phyloP scores from a whole-genome alignment of 1,140 invertebrate genomes.

The Geopemphigus sp. region DNA sequence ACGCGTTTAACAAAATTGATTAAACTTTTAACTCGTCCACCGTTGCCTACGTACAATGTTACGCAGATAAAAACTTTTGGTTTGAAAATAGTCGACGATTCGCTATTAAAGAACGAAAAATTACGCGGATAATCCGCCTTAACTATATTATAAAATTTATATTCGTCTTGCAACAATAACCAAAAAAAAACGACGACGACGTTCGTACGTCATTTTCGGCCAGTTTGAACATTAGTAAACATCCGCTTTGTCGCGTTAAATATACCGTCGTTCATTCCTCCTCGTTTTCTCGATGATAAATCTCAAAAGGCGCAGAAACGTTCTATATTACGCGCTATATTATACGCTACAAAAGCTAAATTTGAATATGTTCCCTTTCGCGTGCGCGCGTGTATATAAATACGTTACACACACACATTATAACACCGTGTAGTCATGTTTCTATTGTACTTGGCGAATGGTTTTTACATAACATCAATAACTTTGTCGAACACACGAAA shows the following conservation, averaged over 20 bases:
- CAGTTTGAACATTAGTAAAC: neutral
- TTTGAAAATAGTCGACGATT: no score
- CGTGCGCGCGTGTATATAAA: no score
- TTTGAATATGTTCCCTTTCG: slow-evolving; percentile 2
- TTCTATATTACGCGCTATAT: no score
- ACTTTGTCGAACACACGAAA: slow-evolving; percentile 7
- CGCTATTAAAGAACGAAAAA: no score
- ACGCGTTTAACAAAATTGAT: no score
- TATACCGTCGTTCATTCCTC: neutral
- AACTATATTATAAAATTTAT: no score
- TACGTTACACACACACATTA: neutral
- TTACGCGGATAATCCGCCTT: no score
- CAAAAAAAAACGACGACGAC: no score
- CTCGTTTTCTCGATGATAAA: neutral
- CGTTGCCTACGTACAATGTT: no score
- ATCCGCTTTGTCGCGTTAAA: neutral
- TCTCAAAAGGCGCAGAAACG: neutral
- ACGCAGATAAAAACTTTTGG: no score
- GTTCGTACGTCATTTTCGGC: neutral
- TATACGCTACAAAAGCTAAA: slow-evolving; percentile 21
- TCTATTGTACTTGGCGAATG: slow-evolving; percentile 2
- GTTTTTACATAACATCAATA: slow-evolving; percentile 30
- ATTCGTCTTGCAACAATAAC: neutral
- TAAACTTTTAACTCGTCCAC: no score
- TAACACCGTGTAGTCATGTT: neutral